Evolutionary conservation across 2,888 invertebrate species (phyloP).

Genomic region (Ashinkailepas kermadecensis): DNA sequence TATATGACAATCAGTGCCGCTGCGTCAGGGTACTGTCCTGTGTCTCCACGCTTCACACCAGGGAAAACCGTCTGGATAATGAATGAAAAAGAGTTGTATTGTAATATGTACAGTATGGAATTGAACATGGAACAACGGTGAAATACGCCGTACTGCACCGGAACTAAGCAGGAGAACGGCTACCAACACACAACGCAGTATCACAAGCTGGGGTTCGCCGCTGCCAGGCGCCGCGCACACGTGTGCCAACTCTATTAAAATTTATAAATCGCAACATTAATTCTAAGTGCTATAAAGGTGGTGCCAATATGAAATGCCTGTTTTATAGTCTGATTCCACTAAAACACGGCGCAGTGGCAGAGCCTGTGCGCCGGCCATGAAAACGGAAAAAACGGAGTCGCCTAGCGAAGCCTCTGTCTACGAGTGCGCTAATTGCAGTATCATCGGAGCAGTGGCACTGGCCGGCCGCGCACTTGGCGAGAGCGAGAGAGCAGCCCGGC

Average conservation of each 20-base stretch:
- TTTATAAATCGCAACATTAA: constrained; percentile 2
- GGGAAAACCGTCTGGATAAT: not conserved
- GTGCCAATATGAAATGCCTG: constrained; percentile 4
- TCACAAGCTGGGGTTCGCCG: not conserved
- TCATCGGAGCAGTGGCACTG: too few relatives aligned
- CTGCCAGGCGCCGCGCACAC: not conserved
- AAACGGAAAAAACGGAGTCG: not conserved
- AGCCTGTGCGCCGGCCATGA: not conserved
- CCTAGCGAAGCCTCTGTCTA: not conserved
- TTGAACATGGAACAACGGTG: constrained; percentile 12
- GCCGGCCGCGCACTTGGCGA: not conserved
- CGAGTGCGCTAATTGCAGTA: not conserved
- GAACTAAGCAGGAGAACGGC: not conserved
- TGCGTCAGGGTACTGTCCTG: too few relatives aligned
- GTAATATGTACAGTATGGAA: constrained; percentile 21
- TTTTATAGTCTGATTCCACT: not conserved
- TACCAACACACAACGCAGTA: not conserved
- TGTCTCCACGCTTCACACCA: too few relatives aligned
- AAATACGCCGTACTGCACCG: not conserved
- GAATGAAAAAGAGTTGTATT: constrained; percentile 21
- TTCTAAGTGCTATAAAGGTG: constrained; percentile 9
- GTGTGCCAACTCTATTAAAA: not conserved
- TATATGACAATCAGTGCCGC: too few relatives aligned
- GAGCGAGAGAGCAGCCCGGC: not conserved
- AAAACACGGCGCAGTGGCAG: not conserved